These are phyloP conservation scores for Heteromormyrus szaboi DNA, from an alignment of 2,797 vertebrate species.

Conservation along the genomic window DNA sequence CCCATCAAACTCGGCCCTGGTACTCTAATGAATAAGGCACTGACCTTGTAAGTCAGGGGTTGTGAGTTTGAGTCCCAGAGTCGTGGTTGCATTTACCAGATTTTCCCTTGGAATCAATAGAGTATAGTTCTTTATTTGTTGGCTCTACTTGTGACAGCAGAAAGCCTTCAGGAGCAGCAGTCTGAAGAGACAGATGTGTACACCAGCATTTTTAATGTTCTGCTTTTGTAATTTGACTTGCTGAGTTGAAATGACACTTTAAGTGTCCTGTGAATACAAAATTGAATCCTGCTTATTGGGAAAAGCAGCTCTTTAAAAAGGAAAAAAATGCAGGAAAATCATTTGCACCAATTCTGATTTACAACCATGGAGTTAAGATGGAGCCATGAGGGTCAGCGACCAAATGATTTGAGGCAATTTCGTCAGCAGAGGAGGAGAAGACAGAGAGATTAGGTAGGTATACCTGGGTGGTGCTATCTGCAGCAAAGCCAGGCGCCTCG, in stretches of 20 bases:
- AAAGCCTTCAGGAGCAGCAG: background rate
- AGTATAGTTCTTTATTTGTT: background rate
- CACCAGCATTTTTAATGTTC: background rate
- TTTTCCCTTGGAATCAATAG: background rate
- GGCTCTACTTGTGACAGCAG: background rate
- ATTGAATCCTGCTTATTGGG: background rate
- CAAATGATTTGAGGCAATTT: background rate
- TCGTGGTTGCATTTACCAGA: background rate
- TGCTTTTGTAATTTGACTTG: background rate
- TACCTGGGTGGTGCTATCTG: background rate
- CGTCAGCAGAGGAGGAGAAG: background rate
- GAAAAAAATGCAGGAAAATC: background rate
- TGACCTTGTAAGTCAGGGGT: background rate
- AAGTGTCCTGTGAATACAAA: background rate
- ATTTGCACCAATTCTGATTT: background rate
- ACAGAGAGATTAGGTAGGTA: background rate
- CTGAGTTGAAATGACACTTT: background rate
- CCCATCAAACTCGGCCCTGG: background rate
- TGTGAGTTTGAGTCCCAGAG: background rate
- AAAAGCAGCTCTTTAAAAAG: background rate
- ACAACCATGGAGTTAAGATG: background rate
- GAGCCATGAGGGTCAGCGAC: background rate
- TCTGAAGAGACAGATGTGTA: background rate
- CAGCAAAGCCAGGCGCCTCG: background rate
- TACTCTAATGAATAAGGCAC: background rate